Conservation (phyloP, 2,113 vertebrate species). For the Mellivora capensis region DNA sequence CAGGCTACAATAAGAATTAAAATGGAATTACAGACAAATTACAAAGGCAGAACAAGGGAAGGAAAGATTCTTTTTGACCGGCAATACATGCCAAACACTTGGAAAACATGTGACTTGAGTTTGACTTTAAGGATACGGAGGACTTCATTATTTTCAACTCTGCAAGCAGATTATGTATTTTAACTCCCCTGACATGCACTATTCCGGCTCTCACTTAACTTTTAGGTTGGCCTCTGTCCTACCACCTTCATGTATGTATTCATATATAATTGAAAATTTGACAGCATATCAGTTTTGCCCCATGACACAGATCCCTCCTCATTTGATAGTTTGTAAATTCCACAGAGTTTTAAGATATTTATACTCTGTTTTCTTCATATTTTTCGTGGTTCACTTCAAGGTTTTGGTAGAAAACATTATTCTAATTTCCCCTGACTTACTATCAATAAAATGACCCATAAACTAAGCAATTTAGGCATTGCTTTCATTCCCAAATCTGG, state of each 20-base stretch:
- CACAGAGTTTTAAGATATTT: background rate
- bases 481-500: background rate
- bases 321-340: background rate
- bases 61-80: background rate
- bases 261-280: background rate
- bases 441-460: background rate
- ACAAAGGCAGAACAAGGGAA: background rate
- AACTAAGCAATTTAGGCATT: background rate
- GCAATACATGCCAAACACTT: background rate
- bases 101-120: background rate
- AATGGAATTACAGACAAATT: background rate
- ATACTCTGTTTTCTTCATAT: background rate
- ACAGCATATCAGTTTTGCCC: background rate
- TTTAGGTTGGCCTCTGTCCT: background rate
- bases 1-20: background rate
- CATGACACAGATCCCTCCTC: background rate
- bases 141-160: background rate
- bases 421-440: background rate
- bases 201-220: background rate
- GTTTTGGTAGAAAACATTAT: background rate
- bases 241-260: background rate
- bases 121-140: background rate
- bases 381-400: conserved; percentile 33
- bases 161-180: background rate
- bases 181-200: background rate